Percentiles rank a stretch among this genome's conserved stretches.
phyloP scores from a whole-genome alignment of 2,888 invertebrate genomes.

The Germaria angustata region DNA sequence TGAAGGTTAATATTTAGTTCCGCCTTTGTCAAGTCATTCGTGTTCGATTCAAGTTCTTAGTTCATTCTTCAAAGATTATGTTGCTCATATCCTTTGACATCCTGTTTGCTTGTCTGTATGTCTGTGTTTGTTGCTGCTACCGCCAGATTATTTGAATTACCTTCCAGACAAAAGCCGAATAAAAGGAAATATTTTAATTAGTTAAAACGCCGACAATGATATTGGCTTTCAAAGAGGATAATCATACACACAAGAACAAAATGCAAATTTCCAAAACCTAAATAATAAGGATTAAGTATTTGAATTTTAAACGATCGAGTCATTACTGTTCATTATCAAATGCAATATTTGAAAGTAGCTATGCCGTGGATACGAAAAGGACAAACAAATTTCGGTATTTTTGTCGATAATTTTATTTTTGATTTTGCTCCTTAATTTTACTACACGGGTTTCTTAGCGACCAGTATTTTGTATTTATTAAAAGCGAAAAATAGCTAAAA shows the following conservation, averaged over 20 bases:
- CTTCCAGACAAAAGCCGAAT: constrained; percentile 51
- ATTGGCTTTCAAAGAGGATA: constrained; percentile 66
- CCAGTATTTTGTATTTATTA: no score
- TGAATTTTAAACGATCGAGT: no score
- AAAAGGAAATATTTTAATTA: constrained; percentile 70
- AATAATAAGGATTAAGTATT: neutral
- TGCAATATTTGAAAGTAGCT: no score
- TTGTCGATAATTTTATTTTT: no score
- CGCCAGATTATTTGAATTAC: constrained; percentile 4
- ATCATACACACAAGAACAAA: neutral
- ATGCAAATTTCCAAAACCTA: neutral
- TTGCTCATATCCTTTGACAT: constrained; percentile 55
- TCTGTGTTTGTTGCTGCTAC: neutral
- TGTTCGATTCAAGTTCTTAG: neutral
- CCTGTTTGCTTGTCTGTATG: constrained; percentile 54
- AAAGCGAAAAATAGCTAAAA: no score
- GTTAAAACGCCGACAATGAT: constrained; percentile 70
- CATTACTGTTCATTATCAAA: no score
- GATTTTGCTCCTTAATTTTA: no score
- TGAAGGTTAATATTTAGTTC: constrained; percentile 74
- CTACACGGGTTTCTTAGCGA: no score
- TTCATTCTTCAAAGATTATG: constrained; percentile 31
- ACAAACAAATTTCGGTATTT: no score
- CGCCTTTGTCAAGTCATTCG: constrained; percentile 66
- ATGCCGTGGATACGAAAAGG: no score